Base-by-base conservation (phyloP, 2,113 vertebrate species). In the Carassius carassius region DNA sequence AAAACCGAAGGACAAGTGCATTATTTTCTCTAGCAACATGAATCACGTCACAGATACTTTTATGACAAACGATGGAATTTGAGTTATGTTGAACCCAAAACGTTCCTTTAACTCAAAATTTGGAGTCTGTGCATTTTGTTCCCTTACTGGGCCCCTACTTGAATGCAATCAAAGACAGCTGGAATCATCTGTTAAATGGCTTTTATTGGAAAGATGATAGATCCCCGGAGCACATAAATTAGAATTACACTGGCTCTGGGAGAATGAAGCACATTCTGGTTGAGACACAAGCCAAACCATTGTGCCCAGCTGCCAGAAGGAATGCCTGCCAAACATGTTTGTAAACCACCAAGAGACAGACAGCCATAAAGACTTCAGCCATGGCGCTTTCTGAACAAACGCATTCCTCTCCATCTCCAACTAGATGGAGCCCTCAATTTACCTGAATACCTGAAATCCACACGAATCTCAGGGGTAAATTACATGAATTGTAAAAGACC, bases 151-250 rank as follows among this genome's bases (percentile, higher is more conserved):
- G 32, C 78, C 83, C 89, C 62, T 81, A 90, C 89, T 90, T 92
- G 90, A 87, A 88, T 86, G 88, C 91, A 91, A 92, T 92, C 88
- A 94, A 90, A 91, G 90, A 88, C 92, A 93, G 93, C 92, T 86
- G 88, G 92, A 90, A 90, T 92, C 90, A 92, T 92, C 90, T 93
- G 91, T 89, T 88, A 90, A 93, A 91, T 85, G 90, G 86, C 88
- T 86, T 91, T 86, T 89, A 89, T 93, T 92, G 89, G 86, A 85
- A 84, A 90, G 92, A 92, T 78, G 86, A 93, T 92, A 92, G 88
- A 91, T 93, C 94, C 92, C 92, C 87, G 87, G 86, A 91, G 94
- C 86, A 86, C 86, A 90, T 90, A 90, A 91, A 93, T 93, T 92
- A 91, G 85, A 91, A 44, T 89, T 88, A 90, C 91, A 88, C 90